Conservation (phyloP, 1,140 invertebrate species). For the Drepana arcuata region DNA sequence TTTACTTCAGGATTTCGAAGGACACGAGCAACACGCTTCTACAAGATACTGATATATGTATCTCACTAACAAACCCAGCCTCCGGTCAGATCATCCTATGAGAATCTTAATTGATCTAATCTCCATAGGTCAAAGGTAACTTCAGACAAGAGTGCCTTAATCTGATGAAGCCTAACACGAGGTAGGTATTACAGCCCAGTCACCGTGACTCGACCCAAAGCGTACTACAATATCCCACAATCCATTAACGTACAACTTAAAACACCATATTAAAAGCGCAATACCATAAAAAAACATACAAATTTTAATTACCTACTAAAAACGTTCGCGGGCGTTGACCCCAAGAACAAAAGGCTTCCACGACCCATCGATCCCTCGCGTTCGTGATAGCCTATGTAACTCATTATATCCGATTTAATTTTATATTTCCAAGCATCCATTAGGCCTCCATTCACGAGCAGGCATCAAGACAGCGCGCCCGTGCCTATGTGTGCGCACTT, state of each 20-base stretch:
- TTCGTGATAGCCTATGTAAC: slow-evolving; percentile 54
- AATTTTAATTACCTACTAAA: slow-evolving; percentile 45
- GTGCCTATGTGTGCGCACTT: slow-evolving; percentile 25
- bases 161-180: no score
- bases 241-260: slow-evolving; percentile 26
- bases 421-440: slow-evolving; percentile 56
- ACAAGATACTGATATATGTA: no score
- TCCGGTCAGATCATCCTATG: no score
- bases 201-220: background rate
- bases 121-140: no score
- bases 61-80: no score
- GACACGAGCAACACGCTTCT: no score
- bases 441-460: slow-evolving; percentile 50
- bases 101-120: no score
- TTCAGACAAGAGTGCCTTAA: no score
- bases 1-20: no score
- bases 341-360: slow-evolving; percentile 43
- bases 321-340: slow-evolving; percentile 34
- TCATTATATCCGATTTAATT: slow-evolving; percentile 59
- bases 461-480: slow-evolving; percentile 35
- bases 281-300: slow-evolving; percentile 33
- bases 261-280: no score
- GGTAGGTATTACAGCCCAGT: no score
- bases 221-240: background rate
- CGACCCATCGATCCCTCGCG: slow-evolving; percentile 37